Evolutionary conservation across 2,888 invertebrate species (phyloP), one percentile per base, ranked within the genome.

Genomic region (Aproaerema taeniolella): DNA sequence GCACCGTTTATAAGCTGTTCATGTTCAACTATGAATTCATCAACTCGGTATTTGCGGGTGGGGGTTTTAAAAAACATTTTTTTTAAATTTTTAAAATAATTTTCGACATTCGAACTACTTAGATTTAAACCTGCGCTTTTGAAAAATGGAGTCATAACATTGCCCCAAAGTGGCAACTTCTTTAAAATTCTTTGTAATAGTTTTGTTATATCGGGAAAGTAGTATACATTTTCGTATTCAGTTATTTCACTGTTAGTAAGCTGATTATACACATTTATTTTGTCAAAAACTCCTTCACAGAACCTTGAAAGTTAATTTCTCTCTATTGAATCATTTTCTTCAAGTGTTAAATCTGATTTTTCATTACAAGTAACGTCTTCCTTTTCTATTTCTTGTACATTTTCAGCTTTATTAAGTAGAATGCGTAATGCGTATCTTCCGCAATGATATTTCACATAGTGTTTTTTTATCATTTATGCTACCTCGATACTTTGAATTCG

Each of bases 61-160:
- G 32, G 39, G 31, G 37, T 37, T 32, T 42, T 42, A 35, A 44
- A 44, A 41, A 44, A 44, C 31, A 44, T 35, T 38, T 38, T 44
- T 44, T 44, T 41, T 35, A 44, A 28, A 29, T 44, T 38, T 38
- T 41, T 44, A 31, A 38, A 38, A 38, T 44, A 44, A 38, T 41
- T 44, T 41, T 44, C 44, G 34, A 44, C 41, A 35, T 44, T 44
- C 34, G 44, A 44, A 41, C 44, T 44, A 31, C 40, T 41, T 31
- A 38, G 38, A 38, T 32, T 28, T 38, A 25, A 38, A 35, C 35
- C 31, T 35, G 38, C 31, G 30, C 35, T 41, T 38, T 41, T 38
- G 41, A 44, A 44, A 44, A 34, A 44, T 35, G 33, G 29, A 34
- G 30, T 38, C 44, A 44, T 44, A 25, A 43, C 38, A 38, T 43